Base-by-base conservation (phyloP, 2,113 vertebrate species). In the Carassius auratus region DNA sequence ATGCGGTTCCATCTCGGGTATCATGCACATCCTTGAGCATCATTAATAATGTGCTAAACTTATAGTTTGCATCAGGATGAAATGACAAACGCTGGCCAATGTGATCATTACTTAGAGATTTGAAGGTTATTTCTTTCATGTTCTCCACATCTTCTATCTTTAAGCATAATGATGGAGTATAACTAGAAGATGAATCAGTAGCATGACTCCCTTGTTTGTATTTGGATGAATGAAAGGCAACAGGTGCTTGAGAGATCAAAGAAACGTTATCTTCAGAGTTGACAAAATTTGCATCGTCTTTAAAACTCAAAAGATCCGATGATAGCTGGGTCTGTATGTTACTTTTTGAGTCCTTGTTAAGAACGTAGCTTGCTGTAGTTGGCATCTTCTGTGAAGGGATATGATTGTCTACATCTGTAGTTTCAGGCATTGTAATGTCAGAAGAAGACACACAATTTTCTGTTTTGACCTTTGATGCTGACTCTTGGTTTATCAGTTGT, bases 21-120 rank as follows among this genome's bases (percentile, higher is more conserved):
- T 99, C 98, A 57, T 99, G 97, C 94, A 97, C 95, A 88, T 99
- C 97, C 91, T 99, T 99, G 42, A 99, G 92, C 96, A 99, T 96
- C 98, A 99, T 99, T 85, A 99, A 91, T 90, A 97, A 96, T 79
- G 96, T 99, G 93, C 98, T 99, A 85, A 97, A 99, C 91, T 97
- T 97, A 91, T 97, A 98, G 90, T 97, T 96, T 42, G 95, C 93
- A 85, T 98, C 95, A 68, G 97, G 93, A 86, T 95, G 96, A 89
- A 98, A 96, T 26, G 91, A 86, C 1, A 90, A 0, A 0, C 95
- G 91, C 62, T 96, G 64, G 6, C 93, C 94, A 82, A 86, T 36
- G 0, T 85, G 90, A 52, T 96, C 95, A 12, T 93, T 94, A 1
- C 87, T 92, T 87, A 97, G 85, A 26, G 97, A 97, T 85, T 96